These are phyloP conservation scores for Mystacides longicornis DNA, from an alignment of 2,888 invertebrate genomes.

Conservation along the genomic window DNA sequence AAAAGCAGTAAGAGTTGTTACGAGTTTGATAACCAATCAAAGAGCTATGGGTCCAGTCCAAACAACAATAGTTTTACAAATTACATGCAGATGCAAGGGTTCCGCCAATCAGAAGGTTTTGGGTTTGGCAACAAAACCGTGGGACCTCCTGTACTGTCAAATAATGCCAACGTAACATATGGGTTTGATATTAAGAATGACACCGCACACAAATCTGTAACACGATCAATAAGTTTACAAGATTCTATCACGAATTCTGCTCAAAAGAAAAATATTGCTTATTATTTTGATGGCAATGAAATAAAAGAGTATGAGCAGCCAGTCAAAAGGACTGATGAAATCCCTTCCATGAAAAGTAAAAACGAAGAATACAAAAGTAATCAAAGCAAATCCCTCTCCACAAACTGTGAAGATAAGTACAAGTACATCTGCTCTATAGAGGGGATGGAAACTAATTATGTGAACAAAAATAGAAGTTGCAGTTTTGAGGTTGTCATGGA, in stretches of 20 bases:
- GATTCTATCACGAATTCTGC: conserved; percentile 36
- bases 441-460: conserved; percentile 40
- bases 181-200: conserved; percentile 38
- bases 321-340: conserved; percentile 46
- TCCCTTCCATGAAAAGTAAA: conserved; percentile 47
- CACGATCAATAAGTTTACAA: conserved; percentile 43
- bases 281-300: conserved; percentile 46
- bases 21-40: conserved; percentile 49
- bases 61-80: conserved; percentile 48
- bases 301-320: conserved; percentile 33
- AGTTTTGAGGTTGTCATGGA: conserved; percentile 48
- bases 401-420: conserved; percentile 39
- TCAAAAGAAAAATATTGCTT: conserved; percentile 45
- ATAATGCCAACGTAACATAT: conserved; percentile 34
- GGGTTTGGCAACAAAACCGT: conserved; percentile 11
- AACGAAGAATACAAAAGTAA: conserved; percentile 49
- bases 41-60: conserved; percentile 58
- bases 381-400: conserved; percentile 42
- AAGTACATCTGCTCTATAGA: conserved; percentile 44
- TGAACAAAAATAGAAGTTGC: conserved; percentile 47
- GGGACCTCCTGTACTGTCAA: conserved; percentile 14
- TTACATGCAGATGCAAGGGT: conserved; percentile 48
- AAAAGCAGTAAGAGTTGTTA: conserved; percentile 45
- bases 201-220: conserved; percentile 39
- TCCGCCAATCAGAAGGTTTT: conserved; percentile 25